Evolutionary conservation across 2,888 invertebrate genomes (phyloP).

Genomic region (Sipha maydis): DNA sequence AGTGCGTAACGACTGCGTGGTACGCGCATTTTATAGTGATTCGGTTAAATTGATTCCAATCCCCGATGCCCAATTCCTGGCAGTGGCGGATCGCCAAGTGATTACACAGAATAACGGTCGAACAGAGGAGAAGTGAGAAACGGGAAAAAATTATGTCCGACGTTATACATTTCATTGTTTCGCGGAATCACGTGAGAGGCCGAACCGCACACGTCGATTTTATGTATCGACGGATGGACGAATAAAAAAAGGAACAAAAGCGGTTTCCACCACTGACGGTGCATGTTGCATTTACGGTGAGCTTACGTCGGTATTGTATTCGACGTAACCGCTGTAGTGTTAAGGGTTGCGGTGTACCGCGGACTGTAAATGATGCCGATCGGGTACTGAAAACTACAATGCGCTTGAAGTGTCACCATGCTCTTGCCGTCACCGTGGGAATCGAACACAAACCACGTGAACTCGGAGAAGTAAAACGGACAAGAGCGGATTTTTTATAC

Average conservation of each 20-base stretch:
- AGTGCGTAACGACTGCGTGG: background rate
- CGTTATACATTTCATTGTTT: background rate
- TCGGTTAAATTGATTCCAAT: conserved; percentile 10
- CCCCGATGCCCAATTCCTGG: background rate
- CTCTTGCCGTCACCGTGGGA: no score
- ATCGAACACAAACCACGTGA: no score
- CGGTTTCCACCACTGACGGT: background rate
- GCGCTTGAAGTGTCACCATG: no score
- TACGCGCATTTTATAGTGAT: background rate
- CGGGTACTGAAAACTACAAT: no score
- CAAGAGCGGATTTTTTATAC: no score
- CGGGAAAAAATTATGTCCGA: background rate
- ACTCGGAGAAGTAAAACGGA: no score
- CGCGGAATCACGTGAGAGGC: background rate
- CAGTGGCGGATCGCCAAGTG: background rate
- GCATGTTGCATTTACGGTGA: no score
- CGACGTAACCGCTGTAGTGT: no score
- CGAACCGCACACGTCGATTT: background rate
- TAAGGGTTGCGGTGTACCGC: no score
- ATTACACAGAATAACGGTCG: background rate
- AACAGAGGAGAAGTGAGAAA: background rate
- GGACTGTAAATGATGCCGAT: no score
- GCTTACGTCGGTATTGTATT: no score
- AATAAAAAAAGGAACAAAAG: background rate
- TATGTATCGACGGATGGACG: background rate